Conservation (phyloP, 1,140 invertebrate species). For the Liolophura sinensis region DNA sequence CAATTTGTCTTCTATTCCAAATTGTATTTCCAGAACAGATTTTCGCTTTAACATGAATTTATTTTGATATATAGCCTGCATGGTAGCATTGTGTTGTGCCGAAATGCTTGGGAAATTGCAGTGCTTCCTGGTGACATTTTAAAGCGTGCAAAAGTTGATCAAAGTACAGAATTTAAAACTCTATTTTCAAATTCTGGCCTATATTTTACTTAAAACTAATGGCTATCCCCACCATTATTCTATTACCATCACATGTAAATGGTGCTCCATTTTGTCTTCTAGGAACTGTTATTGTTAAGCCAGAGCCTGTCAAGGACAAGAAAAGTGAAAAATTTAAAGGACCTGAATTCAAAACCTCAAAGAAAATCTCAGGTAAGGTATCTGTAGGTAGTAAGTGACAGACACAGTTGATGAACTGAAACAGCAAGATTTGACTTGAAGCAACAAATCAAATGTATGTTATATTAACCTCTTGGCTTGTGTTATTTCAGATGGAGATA, state of each 20-base stretch:
- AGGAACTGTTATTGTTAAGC: constrained; percentile 36
- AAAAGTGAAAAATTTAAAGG: constrained; percentile 11
- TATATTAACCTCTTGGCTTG: constrained; percentile 9
- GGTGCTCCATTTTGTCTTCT: background rate
- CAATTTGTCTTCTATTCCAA: too few relatives aligned
- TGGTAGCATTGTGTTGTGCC: too few relatives aligned
- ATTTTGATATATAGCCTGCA: too few relatives aligned
- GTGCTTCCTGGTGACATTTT: too few relatives aligned
- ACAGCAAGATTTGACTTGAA: background rate
- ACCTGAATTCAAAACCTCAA: constrained; percentile 16
- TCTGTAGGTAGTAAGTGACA: background rate
- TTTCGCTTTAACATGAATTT: too few relatives aligned
- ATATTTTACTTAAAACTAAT: background rate
- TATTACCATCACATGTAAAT: background rate
- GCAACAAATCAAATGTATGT: background rate
- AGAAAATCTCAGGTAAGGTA: constrained; percentile 8
- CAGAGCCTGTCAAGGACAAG: constrained; percentile 30
- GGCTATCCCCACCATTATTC: background rate
- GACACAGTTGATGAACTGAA: background rate
- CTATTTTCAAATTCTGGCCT: background rate
- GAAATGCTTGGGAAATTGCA: too few relatives aligned
- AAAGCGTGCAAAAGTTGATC: too few relatives aligned
- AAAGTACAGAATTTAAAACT: too few relatives aligned
- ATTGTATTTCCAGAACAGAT: too few relatives aligned
- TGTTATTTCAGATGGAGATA: background rate